Evolutionary conservation across 2,113 vertebrate species (phyloP).

Genomic region (Anguilla japonica): DNA sequence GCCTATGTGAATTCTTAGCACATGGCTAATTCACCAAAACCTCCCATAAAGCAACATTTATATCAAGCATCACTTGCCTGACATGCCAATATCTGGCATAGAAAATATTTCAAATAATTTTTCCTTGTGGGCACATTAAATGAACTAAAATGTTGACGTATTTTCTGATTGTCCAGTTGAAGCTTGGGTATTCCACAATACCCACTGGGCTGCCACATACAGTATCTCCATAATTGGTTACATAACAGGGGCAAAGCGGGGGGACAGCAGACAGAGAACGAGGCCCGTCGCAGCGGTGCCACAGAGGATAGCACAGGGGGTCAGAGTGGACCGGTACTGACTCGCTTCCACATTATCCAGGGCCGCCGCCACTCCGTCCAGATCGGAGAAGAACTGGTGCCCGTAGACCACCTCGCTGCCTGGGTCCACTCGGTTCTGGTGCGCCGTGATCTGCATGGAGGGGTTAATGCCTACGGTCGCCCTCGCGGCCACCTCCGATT

Average conservation of each 20-base stretch:
- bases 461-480: constrained; percentile 75
- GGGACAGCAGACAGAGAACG: background rate
- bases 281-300: background rate
- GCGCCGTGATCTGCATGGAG: constrained; percentile 64
- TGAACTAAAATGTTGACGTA: background rate
- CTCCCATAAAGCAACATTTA: background rate
- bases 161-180: background rate
- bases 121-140: background rate
- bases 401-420: constrained; percentile 72
- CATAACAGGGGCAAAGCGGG: background rate
- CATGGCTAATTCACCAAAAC: background rate
- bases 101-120: too few species aligned
- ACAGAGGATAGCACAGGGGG: background rate
- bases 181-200: background rate
- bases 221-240: background rate
- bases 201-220: background rate
- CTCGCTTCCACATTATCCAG: constrained; percentile 82
- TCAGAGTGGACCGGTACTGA: constrained; percentile 58
- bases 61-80: too few species aligned
- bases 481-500: constrained; percentile 74
- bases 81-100: background rate
- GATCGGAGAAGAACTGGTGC: constrained; percentile 69
- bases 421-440: constrained; percentile 71
- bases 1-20: background rate
- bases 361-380: constrained; percentile 77